Evolutionary conservation across 2,888 invertebrate genomes (phyloP), one percentile per base, ranked within the genome.

Genomic region (Melinaea marsaeus): DNA sequence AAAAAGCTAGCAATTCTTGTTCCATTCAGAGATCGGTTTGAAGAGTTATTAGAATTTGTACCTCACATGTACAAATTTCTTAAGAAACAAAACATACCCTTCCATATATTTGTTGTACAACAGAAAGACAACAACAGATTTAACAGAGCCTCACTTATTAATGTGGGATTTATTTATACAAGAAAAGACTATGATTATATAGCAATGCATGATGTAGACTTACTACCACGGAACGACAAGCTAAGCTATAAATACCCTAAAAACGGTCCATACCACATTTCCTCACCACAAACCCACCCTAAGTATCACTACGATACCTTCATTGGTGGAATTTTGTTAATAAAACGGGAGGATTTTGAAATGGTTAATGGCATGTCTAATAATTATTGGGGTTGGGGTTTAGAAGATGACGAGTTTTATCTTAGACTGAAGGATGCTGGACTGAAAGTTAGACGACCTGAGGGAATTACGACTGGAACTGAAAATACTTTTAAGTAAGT

Each of bases 401-500:
- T 99, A 58, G 99, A 99, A 86, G 99, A 99, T 86, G 99, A 99
- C 82, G 99, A 99, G 84, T 99, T 99, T 81, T 99, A 96, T 83
- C 95, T 98, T 0, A 92, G 99, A 72, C 90, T 99, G 67, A 95
- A 95, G 81, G 97, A 97, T 84, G 96, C 95, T 4, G 94, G 94
- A 9, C 84, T 98, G 13, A 92, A 91, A 72, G 92, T 97, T 5
- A 90, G 90, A 2, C 90, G 97, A 63, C 98, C 98, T 0, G 86
- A 91, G 60, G 95, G 96, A 83, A 94, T 99, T 62, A 93, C 93
- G 56, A 97, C 98, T 9, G 97, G 96, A 65, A 92, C 91, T n/a
- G 94, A 94, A 55, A 93, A 97, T 81, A 97, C 97, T 57, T 97
- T 97, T 81, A 94, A 92, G 96, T 96, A 83, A 88, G 89, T 80